Base-by-base conservation (phyloP, 92 coral and sea anemone genomes). In the Paramuricea clavata region DNA sequence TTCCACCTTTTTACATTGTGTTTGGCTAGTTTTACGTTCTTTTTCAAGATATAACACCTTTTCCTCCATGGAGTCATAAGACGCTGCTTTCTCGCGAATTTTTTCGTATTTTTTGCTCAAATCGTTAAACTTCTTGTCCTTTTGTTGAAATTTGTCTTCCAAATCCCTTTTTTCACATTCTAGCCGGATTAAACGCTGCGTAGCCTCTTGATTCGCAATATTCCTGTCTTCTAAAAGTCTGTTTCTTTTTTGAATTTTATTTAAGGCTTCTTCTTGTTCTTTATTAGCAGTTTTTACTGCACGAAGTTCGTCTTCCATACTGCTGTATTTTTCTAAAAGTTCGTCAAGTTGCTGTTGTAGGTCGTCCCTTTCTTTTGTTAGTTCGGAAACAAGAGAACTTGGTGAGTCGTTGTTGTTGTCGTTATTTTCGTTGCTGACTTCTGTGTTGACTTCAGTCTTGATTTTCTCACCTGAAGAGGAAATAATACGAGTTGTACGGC, bases 21-120 rank as follows among this genome's bases (percentile, higher is more conserved):
- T 78, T 21, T 77, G 62, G 17, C 78, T 49, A 8, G 87, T 94
- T 69, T 92, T 94, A 83, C 92, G 92, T 73, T 97, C 99, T 65
- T 95, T 83, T 78, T 94, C 98, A 52, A 91, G 88, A 10, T 83
- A 88, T 75, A 89, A 91, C 64, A 94, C 88, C 59, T 94, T 97
- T 50, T 97, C 98, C 61, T 97, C 99, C 5, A 97, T 86, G 2
- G 86, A 82, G 52, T 97, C 98, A 69, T 91, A 94, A 36, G 91
- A 89, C 1, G 90, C 97, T 57, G 95, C 74, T 83, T 82, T 97
- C 25, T 82, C 92, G 42, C 87, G 88, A 16, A 94, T 47, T 26
- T 88, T 86, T 28, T 79, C 79, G 76, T 89, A 97, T 54, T 85
- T 89, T 6, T 90, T 89, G 43, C 93, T 90, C 60, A 97, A 77